Evolutionary conservation across 2,797 vertebrate species (phyloP).

Genomic region (Rhodeus uyekii): DNA sequence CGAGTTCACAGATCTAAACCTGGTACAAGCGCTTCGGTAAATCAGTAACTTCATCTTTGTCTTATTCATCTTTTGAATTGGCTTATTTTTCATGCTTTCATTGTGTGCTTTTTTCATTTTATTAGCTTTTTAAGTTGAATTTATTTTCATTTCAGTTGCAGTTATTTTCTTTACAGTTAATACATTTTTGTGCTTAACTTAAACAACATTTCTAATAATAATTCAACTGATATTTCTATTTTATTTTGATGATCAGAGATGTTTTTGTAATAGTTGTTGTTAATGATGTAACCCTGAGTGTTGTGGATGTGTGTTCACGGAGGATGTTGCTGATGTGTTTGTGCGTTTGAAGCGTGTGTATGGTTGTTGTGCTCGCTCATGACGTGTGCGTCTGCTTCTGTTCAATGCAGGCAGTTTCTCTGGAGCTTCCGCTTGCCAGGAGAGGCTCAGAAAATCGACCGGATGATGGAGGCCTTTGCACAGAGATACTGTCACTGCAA

Average conservation of each 20-base stretch:
- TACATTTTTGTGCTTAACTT: background rate
- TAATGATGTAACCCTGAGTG: too few relatives aligned
- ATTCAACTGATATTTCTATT: background rate
- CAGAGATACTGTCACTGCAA: conserved; percentile 95
- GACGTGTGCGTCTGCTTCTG: background rate
- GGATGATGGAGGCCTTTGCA: conserved; percentile 98
- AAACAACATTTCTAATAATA: background rate
- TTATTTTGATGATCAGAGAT: too few relatives aligned
- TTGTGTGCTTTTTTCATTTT: background rate
- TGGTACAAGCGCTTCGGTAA: conserved; percentile 57
- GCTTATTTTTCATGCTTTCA: background rate
- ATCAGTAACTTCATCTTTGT: background rate
- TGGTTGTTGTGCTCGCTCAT: background rate
- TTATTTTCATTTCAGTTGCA: background rate
- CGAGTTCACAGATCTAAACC: conserved; percentile 76
- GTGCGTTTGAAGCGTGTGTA: background rate
- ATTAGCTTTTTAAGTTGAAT: background rate
- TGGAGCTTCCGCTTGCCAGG: conserved; percentile 95
- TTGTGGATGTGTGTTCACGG: too few relatives aligned
- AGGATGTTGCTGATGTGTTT: too few relatives aligned
- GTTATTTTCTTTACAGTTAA: background rate
- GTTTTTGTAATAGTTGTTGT: too few relatives aligned
- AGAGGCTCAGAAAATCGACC: conserved; percentile 94
- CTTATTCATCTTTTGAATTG: background rate
- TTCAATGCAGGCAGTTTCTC: conserved; percentile 84